phyloP scores from a whole-genome alignment of 2,113 vertebrate species.

The Pelodiscus sinensis region DNA sequence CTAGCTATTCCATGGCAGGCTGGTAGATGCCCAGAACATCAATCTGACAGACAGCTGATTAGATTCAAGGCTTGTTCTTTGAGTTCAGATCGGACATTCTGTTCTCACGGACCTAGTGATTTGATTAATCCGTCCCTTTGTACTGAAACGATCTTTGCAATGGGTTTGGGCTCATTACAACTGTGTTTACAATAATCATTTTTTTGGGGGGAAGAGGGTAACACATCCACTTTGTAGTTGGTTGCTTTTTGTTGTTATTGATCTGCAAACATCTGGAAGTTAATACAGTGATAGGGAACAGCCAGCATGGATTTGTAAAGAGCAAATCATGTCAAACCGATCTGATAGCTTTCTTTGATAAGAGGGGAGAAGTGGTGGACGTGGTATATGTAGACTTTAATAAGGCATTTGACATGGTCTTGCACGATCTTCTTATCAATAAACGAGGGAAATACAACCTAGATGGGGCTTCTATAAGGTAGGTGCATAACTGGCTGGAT shows the following conservation, averaged over 20 bases:
- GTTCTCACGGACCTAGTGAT: not conserved
- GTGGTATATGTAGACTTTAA: too few species aligned
- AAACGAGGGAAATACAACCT: too few species aligned
- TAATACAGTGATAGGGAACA: too few species aligned
- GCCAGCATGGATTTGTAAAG: too few species aligned
- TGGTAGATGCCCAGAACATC: not conserved
- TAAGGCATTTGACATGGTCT: too few species aligned
- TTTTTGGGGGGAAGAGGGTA: not conserved
- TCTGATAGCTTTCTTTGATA: too few species aligned
- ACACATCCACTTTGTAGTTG: not conserved
- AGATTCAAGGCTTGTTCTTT: not conserved
- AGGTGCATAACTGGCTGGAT: too few species aligned
- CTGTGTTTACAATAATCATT: conserved; percentile 24
- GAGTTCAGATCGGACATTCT: not conserved
- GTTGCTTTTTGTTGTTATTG: conserved; percentile 19
- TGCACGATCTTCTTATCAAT: too few species aligned
- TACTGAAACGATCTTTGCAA: conserved; percentile 9
- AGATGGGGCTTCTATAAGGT: too few species aligned
- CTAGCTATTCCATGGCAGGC: not conserved
- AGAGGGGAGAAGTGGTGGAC: too few species aligned
- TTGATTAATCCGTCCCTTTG: not conserved
- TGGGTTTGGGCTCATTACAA: conserved; percentile 3
- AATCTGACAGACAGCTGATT: not conserved
- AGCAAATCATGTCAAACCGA: too few species aligned
- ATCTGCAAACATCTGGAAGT: too few species aligned